phyloP scores from a whole-genome alignment of 2,888 invertebrate genomes.

The Enchytraeus crypticus region DNA sequence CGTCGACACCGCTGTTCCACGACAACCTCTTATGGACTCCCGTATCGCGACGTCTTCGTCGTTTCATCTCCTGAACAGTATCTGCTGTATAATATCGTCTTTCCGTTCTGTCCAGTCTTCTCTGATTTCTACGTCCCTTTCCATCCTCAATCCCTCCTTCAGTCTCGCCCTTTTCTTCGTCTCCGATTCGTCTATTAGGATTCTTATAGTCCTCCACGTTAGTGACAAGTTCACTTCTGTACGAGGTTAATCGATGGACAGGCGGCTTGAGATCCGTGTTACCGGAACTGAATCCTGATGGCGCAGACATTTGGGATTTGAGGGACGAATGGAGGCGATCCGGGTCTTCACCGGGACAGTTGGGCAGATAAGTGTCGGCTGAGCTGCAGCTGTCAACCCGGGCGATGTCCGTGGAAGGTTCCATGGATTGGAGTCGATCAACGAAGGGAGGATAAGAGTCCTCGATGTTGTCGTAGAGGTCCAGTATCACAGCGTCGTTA shows the following conservation, averaged over 20 bases:
- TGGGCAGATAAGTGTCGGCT: slow-evolving; percentile 15
- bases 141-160: background rate
- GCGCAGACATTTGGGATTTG: background rate
- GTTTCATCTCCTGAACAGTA: slow-evolving; percentile 57
- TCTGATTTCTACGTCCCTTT: slow-evolving; percentile 57
- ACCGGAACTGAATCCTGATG: background rate
- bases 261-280: background rate
- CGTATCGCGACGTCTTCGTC: slow-evolving; percentile 43
- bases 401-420: background rate
- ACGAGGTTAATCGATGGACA: background rate
- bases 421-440: background rate
- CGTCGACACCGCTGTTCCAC: slow-evolving; percentile 52
- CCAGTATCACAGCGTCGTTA: background rate
- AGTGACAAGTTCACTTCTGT: background rate
- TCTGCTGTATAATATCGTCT: slow-evolving; percentile 60
- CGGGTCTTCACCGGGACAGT: background rate
- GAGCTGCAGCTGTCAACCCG: slow-evolving; percentile 16
- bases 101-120: slow-evolving; percentile 31
- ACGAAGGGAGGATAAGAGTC: background rate
- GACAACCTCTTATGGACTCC: slow-evolving; percentile 57
- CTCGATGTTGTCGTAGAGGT: background rate
- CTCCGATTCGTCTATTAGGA: background rate
- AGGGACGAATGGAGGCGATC: background rate
- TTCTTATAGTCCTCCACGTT: background rate
- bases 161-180: background rate